Conservation (phyloP, 2,888 invertebrate genomes). For the Aplocera efformata region DNA sequence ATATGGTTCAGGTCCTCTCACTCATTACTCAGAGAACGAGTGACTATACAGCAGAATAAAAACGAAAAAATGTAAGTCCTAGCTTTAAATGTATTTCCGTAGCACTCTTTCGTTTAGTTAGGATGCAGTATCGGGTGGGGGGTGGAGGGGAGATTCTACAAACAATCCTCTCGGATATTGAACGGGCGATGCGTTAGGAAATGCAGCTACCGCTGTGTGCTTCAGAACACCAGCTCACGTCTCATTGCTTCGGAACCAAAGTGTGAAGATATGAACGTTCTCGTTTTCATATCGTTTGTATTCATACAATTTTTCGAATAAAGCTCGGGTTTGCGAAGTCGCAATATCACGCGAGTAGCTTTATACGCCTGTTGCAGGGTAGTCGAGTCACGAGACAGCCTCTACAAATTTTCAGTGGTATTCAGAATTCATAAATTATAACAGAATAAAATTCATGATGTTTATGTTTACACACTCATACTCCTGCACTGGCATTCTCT, state of each 20-base stretch:
- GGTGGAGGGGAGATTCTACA: conserved; percentile 51
- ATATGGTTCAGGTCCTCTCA: no score
- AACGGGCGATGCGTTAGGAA: conserved; percentile 76
- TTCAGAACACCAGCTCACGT: conserved; percentile 46
- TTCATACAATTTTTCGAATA: conserved; percentile 44
- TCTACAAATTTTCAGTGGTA: conserved; percentile 3
- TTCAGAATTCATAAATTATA: no score
- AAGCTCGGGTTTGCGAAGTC: conserved; percentile 19
- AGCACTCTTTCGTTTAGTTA: no score
- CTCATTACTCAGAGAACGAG: no score
- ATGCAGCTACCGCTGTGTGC: conserved; percentile 68
- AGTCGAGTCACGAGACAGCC: not conserved
- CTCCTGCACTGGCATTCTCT: no score
- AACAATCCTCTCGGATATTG: conserved; percentile 79
- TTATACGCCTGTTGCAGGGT: conserved; percentile 16
- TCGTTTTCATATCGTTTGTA: conserved; percentile 60
- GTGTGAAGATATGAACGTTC: conserved; percentile 66
- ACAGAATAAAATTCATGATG: no score
- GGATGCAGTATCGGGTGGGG: conserved; percentile 23
- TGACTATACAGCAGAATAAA: no score
- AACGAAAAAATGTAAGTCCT: no score
- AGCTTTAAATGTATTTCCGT: no score
- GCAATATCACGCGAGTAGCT: conserved; percentile 15
- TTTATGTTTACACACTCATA: no score
- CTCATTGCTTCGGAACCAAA: conserved; percentile 58